Evolutionary conservation across 2,888 invertebrate genomes (phyloP).

Genomic region (Taphrorychus bicolor): DNA sequence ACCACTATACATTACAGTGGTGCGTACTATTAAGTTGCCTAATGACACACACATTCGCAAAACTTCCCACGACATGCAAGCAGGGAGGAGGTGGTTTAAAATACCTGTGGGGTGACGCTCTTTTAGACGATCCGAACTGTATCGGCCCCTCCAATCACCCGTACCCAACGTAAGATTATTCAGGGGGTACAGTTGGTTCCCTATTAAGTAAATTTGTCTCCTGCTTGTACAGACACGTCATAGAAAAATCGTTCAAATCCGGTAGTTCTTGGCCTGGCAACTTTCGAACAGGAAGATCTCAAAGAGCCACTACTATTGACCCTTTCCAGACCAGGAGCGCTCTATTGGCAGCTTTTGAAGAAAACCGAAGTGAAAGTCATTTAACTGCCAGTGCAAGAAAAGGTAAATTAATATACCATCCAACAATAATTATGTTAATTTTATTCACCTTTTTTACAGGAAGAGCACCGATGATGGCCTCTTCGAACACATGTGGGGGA

Average conservation of each 20-base stretch:
- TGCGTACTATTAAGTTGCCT: conserved; percentile 20
- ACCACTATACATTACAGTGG: conserved; percentile 11
- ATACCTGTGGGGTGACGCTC: conserved; percentile 88
- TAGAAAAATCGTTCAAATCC: conserved; percentile 72
- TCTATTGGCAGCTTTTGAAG: conserved; percentile 68
- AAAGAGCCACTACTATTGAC: conserved; percentile 64
- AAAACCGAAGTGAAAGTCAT: conserved; percentile 55
- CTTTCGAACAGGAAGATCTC: conserved; percentile 70
- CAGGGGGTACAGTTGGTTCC: no score
- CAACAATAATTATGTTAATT: conserved; percentile 2
- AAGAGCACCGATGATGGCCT: conserved; percentile 56
- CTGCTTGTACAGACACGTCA: conserved; percentile 69
- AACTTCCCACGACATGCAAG: conserved; percentile 61
- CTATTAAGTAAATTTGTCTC: no score
- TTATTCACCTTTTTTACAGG: conserved; percentile 40
- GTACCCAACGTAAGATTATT: conserved; percentile 75
- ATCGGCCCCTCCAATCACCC: conserved; percentile 83
- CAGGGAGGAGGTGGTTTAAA: conserved; percentile 73
- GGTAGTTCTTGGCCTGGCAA: conserved; percentile 73
- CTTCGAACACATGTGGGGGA: conserved; percentile 61
- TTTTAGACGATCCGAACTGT: conserved; percentile 78
- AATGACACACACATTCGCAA: conserved; percentile 45
- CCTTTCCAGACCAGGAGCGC: conserved; percentile 78
- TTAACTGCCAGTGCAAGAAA: conserved; percentile 58
- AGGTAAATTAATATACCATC: conserved; percentile 54